Evolutionary conservation across 2,888 invertebrate species (phyloP).

Genomic region (Sycophila texana): DNA sequence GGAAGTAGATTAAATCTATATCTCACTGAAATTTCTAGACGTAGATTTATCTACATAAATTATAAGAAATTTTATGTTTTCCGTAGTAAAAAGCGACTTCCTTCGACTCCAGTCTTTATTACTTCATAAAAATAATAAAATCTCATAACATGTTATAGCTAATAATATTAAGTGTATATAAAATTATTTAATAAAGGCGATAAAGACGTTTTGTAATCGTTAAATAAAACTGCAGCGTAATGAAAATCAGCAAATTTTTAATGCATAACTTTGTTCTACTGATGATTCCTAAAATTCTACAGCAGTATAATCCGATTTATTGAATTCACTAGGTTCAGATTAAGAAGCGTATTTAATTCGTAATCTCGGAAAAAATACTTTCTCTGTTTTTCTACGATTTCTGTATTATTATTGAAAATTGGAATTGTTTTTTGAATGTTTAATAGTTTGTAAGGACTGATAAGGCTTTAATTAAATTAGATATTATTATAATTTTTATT

Average conservation of each 20-base stretch:
- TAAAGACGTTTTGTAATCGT: conserved; percentile 50
- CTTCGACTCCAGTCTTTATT: conserved; percentile 40
- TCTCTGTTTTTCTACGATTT: not conserved
- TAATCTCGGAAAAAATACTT: conserved; percentile 15
- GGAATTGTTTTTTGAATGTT: not conserved
- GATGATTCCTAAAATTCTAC: no score
- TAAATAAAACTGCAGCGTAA: conserved; percentile 33
- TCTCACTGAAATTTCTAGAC: conserved; percentile 43
- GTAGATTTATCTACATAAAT: conserved; percentile 41
- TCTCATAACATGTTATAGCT: conserved; percentile 41
- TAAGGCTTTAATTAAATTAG: no score
- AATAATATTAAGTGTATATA: conserved; percentile 53
- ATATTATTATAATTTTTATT: not conserved
- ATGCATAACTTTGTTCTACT: no score
- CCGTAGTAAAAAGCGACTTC: conserved; percentile 22
- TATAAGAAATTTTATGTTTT: conserved; percentile 42
- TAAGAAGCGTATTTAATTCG: conserved; percentile 31
- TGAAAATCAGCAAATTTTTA: conserved; percentile 5
- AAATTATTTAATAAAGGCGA: conserved; percentile 47
- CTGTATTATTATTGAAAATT: not conserved
- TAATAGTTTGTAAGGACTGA: not conserved
- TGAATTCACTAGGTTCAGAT: not conserved
- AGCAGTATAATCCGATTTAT: no score
- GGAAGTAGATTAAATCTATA: conserved; percentile 58
- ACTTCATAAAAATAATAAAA: conserved; percentile 26